These are phyloP conservation scores for Trogon melanurus DNA, from an alignment of 2,113 vertebrate species.

Conservation along the genomic window DNA sequence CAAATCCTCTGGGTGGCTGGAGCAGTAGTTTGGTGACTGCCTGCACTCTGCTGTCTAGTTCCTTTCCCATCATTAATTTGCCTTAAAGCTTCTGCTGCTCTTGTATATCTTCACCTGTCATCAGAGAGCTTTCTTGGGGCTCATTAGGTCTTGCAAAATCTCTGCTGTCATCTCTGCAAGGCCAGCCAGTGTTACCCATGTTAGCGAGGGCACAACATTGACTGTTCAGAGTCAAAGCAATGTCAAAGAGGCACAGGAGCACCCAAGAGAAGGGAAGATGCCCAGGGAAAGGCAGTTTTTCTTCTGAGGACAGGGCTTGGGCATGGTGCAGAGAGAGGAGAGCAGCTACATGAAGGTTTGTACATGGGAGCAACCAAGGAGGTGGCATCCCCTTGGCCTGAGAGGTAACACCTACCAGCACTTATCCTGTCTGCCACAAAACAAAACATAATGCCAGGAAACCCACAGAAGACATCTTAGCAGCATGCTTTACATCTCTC, in stretches of 20 bases:
- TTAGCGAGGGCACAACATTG: background rate
- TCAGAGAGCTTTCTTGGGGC: background rate
- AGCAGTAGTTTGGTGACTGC: background rate
- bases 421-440: background rate
- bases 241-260: background rate
- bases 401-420: background rate
- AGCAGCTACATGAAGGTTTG: background rate
- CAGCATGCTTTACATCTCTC: background rate
- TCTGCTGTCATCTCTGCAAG: background rate
- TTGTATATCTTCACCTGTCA: background rate
- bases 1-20: background rate
- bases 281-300: background rate
- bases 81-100: background rate
- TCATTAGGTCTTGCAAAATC: background rate
- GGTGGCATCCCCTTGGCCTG: background rate
- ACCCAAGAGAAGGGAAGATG: background rate
- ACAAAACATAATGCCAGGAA: background rate
- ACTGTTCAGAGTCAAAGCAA: background rate
- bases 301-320: background rate
- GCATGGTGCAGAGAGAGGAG: background rate
- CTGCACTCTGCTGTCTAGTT: background rate
- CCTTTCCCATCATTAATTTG: background rate
- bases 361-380: background rate
- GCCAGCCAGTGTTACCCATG: background rate
- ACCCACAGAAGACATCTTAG: background rate